Evolutionary conservation across 2,113 vertebrate species (phyloP).

Genomic region (Istiophorus platypterus): DNA sequence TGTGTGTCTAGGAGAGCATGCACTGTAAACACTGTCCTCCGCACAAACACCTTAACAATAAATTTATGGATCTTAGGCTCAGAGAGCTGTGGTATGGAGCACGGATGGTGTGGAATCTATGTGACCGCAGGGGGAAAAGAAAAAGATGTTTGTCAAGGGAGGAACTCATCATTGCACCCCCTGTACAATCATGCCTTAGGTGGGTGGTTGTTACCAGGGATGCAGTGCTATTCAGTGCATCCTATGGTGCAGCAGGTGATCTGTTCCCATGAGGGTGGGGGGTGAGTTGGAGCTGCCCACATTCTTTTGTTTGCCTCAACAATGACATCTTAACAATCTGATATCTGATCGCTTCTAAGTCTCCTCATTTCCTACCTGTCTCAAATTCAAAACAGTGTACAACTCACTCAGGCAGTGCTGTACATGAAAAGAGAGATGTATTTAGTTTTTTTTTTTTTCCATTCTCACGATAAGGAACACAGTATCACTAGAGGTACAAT

Average conservation of each 20-base stretch:
- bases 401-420: conserved; percentile 21
- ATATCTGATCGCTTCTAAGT: conserved; percentile 59
- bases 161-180: not conserved
- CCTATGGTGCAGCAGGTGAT: conserved; percentile 46
- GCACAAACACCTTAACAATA: conserved; percentile 35
- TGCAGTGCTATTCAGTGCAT: conserved; percentile 32
- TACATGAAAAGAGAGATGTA: conserved; percentile 41
- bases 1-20: conserved; percentile 1
- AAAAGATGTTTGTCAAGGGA: conserved; percentile 1
- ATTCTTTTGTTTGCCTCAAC: conserved; percentile 66
- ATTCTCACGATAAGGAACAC: conserved; percentile 11
- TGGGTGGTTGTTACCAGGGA: conserved; percentile 7
- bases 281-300: conserved; percentile 37
- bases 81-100: conserved; percentile 9
- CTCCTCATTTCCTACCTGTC: conserved; percentile 42
- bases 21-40: conserved; percentile 40
- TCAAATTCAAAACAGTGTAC: conserved; percentile 33
- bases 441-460: not conserved
- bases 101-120: conserved; percentile 18
- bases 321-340: conserved; percentile 56
- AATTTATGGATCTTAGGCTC: conserved; percentile 29
- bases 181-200: conserved; percentile 16
- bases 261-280: conserved; percentile 44
- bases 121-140: not conserved
- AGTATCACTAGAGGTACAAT: conserved; percentile 37